Percentiles rank a stretch among this genome's conserved stretches.
Evolutionary conservation across 2,113 vertebrate genomes (phyloP).

Genomic region (Gymnobelideus leadbeateri): DNA sequence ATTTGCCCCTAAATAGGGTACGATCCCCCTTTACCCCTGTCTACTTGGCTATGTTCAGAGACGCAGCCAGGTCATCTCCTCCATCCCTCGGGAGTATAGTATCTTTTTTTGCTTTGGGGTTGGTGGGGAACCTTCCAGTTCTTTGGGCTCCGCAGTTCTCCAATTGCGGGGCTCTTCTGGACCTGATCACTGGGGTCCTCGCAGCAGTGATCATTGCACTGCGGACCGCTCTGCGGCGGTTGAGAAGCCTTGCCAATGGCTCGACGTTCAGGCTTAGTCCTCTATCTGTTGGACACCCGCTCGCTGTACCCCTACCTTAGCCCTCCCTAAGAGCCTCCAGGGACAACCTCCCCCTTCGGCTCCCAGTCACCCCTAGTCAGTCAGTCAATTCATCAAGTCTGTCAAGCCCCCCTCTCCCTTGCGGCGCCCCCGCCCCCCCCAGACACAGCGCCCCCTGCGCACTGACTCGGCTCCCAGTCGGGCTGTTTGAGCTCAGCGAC

Average conservation of each 20-base stretch:
- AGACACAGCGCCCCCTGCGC: slow-evolving; percentile 72
- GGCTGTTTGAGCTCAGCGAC: slow-evolving; percentile 68
- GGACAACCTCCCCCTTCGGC: slow-evolving; percentile 70
- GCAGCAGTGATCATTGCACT: slow-evolving; percentile 66
- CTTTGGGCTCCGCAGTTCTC: slow-evolving; percentile 14
- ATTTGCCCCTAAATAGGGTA: slow-evolving; percentile 59
- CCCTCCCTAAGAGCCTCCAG: slow-evolving; percentile 59
- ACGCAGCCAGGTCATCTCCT: slow-evolving; percentile 46
- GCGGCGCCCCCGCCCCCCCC: slow-evolving; percentile 54
- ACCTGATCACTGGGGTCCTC: slow-evolving; percentile 72
- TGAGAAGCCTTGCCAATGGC: slow-evolving; percentile 59
- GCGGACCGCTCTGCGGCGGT: slow-evolving; percentile 77
- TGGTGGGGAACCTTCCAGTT: slow-evolving; percentile 39
- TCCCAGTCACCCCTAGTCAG: slow-evolving; percentile 68
- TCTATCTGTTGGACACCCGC: neutral
- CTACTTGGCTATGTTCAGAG: slow-evolving; percentile 59
- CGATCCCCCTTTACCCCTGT: slow-evolving; percentile 41
- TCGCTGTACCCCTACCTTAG: slow-evolving; percentile 49
- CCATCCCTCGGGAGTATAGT: slow-evolving; percentile 31
- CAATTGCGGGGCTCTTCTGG: neutral
- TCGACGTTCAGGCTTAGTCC: slow-evolving; percentile 65
- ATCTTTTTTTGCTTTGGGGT: neutral
- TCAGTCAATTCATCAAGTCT: slow-evolving; percentile 73
- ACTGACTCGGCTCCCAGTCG: slow-evolving; percentile 65
- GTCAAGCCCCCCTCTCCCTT: slow-evolving; percentile 75